Evolutionary conservation across 2,888 invertebrate species (phyloP), one percentile per base, ranked within the genome.

Genomic region (Elgonia sp.): DNA sequence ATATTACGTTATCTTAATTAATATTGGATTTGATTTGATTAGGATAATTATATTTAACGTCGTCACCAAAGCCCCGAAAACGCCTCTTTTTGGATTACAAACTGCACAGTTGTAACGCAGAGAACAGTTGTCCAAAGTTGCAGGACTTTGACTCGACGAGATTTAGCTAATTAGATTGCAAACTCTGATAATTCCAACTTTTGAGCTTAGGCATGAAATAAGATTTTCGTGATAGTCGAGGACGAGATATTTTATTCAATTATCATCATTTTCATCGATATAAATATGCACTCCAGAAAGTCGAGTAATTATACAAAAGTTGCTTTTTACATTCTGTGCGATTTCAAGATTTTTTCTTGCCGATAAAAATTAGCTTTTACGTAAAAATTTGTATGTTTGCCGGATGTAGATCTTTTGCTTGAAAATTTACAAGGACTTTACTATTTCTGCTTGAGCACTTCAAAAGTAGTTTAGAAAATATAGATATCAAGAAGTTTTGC

Each of bases 141-240:
- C 50, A 37, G 39, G 50, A 83, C 46, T 83, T 62, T 8, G 62
- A 50, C 40, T 83, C 60, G 76, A 75, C 21, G 75, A 70, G 69
- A 76, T 76, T 84, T 70, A 37, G 21, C 62, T 84, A 84, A 84
- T 84, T 69, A 70, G 69, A 70, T 62, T 62, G 40, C 62, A 42
- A 84, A 84, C 65, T 67, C 67, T 46, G 75, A 83, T 75, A 83
- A 83, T 75, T 29, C 65, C 20, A 62, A 73, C 72, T 72, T 65
- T 42, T 18, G 29, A 72, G 72, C 55, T 81, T 53, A 73, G 46
- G 53, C 53, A 55, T 10, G 42, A 63, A 81, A 72, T 63, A 81
- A 72, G 72, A 73, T 72, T 81, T 72, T 55, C 63, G n/a, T 40
- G 40, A 62, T 69, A 67, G 40, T 46, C 53, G 39, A 21, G 16